Evolutionary conservation across 1,140 invertebrate species (phyloP).

Genomic region (Drosophila kanapiae): DNA sequence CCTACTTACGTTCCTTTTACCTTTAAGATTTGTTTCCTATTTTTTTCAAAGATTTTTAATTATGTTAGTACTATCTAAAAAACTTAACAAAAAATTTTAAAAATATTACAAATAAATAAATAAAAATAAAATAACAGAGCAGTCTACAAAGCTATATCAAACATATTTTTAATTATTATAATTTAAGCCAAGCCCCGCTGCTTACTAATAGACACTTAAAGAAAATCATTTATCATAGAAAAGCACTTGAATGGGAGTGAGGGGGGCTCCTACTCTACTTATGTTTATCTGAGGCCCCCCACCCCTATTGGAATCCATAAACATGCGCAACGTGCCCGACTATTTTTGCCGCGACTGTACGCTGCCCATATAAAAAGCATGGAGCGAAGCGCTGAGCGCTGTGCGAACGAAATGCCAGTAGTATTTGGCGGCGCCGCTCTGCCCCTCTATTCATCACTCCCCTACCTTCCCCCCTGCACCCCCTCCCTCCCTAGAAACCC

Average conservation of each 20-base stretch:
- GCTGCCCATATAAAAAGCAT: constrained; percentile 78
- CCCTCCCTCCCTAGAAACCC: constrained; percentile 5
- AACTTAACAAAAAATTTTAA: too few relatives aligned
- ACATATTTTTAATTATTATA: not conserved
- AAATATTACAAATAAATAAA: too few relatives aligned
- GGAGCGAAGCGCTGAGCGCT: constrained; percentile 70
- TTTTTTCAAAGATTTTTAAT: not conserved
- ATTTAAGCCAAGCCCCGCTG: not conserved
- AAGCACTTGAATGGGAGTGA: not conserved
- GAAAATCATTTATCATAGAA: constrained; percentile 9
- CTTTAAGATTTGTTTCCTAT: not conserved
- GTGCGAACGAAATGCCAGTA: constrained; percentile 81
- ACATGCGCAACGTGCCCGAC: constrained; percentile 61
- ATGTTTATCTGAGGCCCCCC: constrained; percentile 17
- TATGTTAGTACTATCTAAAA: too few relatives aligned
- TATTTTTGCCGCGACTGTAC: constrained; percentile 83
- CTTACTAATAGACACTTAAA: constrained; percentile 12
- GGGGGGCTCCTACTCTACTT: constrained; percentile 7
- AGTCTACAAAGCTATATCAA: not conserved
- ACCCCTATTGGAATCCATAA: constrained; percentile 15
- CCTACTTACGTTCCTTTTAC: not conserved
- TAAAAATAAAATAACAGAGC: too few relatives aligned
- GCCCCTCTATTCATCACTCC: constrained; percentile 27
- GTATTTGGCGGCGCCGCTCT: constrained; percentile 72
- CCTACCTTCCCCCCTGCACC: not conserved